Conservation (phyloP, 2,797 vertebrate genomes). For the Ceryle rudis region DNA sequence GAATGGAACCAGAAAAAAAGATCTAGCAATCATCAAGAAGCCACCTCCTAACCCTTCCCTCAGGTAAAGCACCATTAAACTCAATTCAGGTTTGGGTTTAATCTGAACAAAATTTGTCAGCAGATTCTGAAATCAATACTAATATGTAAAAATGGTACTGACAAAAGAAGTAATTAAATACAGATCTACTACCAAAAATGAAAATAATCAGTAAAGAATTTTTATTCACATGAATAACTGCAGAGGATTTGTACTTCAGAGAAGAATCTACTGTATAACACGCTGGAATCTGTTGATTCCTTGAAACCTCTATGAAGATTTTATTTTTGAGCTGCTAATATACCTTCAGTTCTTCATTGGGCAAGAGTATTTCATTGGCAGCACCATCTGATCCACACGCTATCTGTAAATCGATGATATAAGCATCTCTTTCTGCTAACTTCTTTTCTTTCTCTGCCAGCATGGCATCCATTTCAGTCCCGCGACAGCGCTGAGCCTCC, state of each 20-base stretch:
- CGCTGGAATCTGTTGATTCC: background rate
- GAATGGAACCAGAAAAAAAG: background rate
- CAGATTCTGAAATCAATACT: background rate
- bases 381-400: constrained; percentile 71
- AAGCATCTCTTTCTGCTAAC: constrained; percentile 88
- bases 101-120: background rate
- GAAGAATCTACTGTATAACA: background rate
- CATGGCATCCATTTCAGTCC: constrained; percentile 88
- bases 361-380: background rate
- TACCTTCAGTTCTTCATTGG: constrained; percentile 76
- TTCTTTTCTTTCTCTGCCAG: constrained; percentile 85
- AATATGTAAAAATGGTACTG: background rate
- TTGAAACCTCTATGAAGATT: background rate
- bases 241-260: background rate
- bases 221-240: background rate
- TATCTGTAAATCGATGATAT: constrained; percentile 87
- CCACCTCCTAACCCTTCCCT: background rate
- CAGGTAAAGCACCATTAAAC: background rate
- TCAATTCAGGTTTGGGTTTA: background rate
- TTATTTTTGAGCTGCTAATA: background rate
- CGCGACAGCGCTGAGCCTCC: constrained; percentile 80
- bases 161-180: background rate
- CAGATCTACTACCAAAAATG: background rate
- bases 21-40: background rate
- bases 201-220: background rate